Base-by-base conservation (phyloP, 2,797 vertebrate genomes). In the Cygnus olor region DNA sequence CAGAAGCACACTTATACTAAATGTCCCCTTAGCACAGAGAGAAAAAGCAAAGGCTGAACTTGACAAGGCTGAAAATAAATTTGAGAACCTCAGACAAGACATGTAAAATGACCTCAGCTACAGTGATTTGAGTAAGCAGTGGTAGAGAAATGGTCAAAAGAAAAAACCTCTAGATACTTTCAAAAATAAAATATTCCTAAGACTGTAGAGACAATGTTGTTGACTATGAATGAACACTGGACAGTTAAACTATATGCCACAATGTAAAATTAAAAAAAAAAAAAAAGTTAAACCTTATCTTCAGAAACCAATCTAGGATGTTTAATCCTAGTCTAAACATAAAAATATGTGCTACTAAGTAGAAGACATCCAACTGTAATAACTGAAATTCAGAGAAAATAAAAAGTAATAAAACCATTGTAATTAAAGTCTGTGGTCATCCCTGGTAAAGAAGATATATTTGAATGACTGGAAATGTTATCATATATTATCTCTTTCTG, bases 21-120 rank as follows among this genome's bases (percentile, higher is more conserved):
- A 88, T 78, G 57, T 87, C 80, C 83, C 78, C 28, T 82, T 69
- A 88, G 74, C 34, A 44, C 34, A 85, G 56, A 89, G 32, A 89
- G 53, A 87, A 86, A 90, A 94, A 83, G 32, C 25, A 91, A 95
- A 88, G 73, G 72, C 72, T 90, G 88, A 80, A 85, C 54, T 78
- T 89, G 89, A 94, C 85, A 90, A 91, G 66, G 45, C 45, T 95
- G 92, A 96, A 96, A 95, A 95, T 89, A 92, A 93, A 84, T 85
- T 57, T 94, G 92, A 94, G 70, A 96, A 54, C 14, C 64, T 76
- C 63, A 79, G 51, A 94, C 51, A 77, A 80, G 66, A 91, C 69
- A 90, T 72, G 18, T 61, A 93, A 87, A 82, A 89, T 91, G 76
- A 94, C 92, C 88, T 88, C 20, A 2, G 42, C 65, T 90, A 80